These are phyloP conservation scores for Lutraria lutraria DNA, from an alignment of 2,888 invertebrate genomes.

Conservation along the genomic window DNA sequence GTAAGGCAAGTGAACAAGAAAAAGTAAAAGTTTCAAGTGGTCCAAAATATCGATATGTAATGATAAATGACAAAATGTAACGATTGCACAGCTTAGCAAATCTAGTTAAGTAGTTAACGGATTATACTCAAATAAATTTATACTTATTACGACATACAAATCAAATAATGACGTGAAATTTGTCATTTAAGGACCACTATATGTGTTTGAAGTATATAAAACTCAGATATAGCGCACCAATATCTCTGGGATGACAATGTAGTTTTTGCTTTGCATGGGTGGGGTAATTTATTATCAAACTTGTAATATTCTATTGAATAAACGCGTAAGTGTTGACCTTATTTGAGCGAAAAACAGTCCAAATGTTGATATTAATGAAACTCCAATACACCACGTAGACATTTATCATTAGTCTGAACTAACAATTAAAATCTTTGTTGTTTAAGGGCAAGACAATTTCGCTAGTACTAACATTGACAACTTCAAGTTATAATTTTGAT, in stretches of 20 bases:
- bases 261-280: not conserved
- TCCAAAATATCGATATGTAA: not conserved
- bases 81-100: not conserved
- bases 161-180: not conserved
- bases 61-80: constrained; percentile 5
- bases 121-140: not conserved
- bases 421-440: too few relatives aligned
- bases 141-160: not conserved
- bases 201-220: not conserved
- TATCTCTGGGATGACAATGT: not conserved
- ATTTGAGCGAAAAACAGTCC: not conserved
- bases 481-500: too few relatives aligned
- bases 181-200: not conserved
- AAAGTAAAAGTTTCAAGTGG: not conserved
- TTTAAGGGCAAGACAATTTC: too few relatives aligned
- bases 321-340: not conserved
- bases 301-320: not conserved
- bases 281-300: not conserved
- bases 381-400: not conserved
- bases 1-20: not conserved
- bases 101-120: not conserved
- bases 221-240: not conserved
- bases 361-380: not conserved
- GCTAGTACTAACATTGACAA: too few relatives aligned
- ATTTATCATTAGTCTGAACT: not conserved